Evolutionary conservation across 2,797 vertebrate genomes (phyloP).

Genomic region (Petrocephalus schoutedeni): DNA sequence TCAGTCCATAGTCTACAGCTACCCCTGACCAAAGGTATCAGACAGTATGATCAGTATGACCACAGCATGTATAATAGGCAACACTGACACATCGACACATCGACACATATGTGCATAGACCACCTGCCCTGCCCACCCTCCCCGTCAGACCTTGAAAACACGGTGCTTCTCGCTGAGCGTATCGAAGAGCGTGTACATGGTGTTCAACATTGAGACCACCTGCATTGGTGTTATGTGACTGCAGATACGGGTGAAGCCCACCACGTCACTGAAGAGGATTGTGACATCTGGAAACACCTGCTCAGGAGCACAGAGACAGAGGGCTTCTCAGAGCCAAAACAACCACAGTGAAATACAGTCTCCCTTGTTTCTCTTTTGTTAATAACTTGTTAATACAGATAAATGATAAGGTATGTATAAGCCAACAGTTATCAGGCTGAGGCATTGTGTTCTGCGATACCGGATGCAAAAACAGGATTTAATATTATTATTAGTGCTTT

Average conservation of each 20-base stretch:
- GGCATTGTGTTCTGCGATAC: background rate
- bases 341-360: background rate
- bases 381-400: background rate
- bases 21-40: background rate
- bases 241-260: constrained; percentile 67
- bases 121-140: background rate
- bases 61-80: background rate
- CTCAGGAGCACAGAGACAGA: background rate
- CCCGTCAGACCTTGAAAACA: constrained; percentile 60
- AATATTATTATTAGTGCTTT: background rate
- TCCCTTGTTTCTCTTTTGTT: background rate
- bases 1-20: background rate
- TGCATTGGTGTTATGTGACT: constrained; percentile 69
- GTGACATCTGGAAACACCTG: constrained; percentile 70
- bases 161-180: constrained; percentile 68
- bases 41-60: background rate
- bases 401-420: background rate
- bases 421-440: background rate
- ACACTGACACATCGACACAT: background rate
- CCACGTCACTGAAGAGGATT: constrained; percentile 67
- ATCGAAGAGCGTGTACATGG: constrained; percentile 69
- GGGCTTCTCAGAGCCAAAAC: background rate
- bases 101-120: background rate
- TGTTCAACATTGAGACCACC: constrained; percentile 69
- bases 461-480: background rate